phyloP scores from a whole-genome alignment of 2,113 vertebrate genomes.

The Pleuronectes platessa region DNA sequence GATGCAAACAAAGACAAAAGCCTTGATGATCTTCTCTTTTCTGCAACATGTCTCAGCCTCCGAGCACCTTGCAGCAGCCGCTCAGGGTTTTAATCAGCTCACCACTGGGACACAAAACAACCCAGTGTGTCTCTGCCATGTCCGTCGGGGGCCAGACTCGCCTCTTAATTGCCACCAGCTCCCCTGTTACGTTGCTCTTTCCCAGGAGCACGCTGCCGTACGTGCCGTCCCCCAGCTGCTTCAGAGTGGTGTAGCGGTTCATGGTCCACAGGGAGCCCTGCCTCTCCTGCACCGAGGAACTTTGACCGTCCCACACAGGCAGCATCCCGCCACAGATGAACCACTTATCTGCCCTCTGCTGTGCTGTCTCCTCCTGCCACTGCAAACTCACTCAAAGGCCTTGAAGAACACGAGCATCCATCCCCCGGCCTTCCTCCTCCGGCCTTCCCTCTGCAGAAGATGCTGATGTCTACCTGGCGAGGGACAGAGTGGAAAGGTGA shows the following conservation, averaged over 20 bases:
- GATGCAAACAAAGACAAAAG: background rate
- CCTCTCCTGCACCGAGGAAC: constrained; percentile 5
- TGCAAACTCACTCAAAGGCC: background rate
- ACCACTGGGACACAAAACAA: constrained; percentile 25
- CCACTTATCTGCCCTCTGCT: background rate
- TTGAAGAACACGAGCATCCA: constrained; percentile 3
- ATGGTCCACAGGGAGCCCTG: constrained; percentile 71
- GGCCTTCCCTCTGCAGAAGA: constrained; percentile 20
- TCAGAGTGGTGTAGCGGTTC: constrained; percentile 91
- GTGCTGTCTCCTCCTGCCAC: background rate
- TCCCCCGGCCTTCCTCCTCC: constrained; percentile 13
- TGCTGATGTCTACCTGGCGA: constrained; percentile 9
- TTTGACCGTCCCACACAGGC: constrained; percentile 22
- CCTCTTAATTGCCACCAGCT: constrained; percentile 96
- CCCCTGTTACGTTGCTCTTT: constrained; percentile 90
- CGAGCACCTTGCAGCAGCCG: constrained; percentile 1
- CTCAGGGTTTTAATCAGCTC: constrained; percentile 40
- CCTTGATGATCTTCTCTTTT: background rate
- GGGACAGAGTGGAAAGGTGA: constrained; percentile 21
- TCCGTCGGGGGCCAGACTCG: constrained; percentile 52
- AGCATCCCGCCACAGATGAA: constrained; percentile 21
- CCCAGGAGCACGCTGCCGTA: constrained; percentile 93
- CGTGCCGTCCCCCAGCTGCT: constrained; percentile 91
- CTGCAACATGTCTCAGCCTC: background rate
- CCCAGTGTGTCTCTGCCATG: background rate